Base-by-base conservation (phyloP, 2,113 vertebrate species). In the Chroicocephalus ridibundus region DNA sequence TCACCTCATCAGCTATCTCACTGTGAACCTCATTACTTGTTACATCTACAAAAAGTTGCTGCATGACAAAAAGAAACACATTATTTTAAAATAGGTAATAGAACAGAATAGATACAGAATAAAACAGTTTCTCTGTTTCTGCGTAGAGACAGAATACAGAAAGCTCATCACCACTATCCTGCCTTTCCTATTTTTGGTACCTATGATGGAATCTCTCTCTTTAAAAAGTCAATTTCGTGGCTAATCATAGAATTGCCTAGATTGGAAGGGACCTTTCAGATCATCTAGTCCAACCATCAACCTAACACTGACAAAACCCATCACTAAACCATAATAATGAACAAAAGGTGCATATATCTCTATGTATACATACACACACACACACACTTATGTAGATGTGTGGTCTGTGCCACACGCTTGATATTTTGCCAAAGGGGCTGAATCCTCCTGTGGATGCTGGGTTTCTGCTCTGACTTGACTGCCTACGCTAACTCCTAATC, bases 41-140 rank as follows among this genome's bases (percentile, higher is more conserved):
- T 64, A 97, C 96, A 46, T 99, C 99, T 13, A 98, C 97, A 97
- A 99, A 99, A 90, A 98, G 97, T 96, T 99, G 99, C 99, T 99
- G 97, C 38, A 93, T 17, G 77, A 96, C 27, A 96, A 93, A 95
- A 94, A 96, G 32, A 87, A 97, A 94, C 34, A 61, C 5, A 42
- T 64, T 79, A 66, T 60, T 86, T 95, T 36, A 62, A 88, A 79
- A 54, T 7, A 86, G 1, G 9, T 46, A 46, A 46, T 19, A 46
- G 46, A 46, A 46, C 18, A 46, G 44, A 46, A 46, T 4, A 46
- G 44, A 46, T 9, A 46, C 10, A 46, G 46, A 46, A 46, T 46
- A 46, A 46, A 46, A 46, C 6, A 64, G 36, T 44, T 90, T 77
- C 7, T 44, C 22, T 47, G 16, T 69, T 96, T 54, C n/a, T 40